Base-by-base conservation (phyloP, 2,797 vertebrate species). In the Sebastes alutus region DNA sequence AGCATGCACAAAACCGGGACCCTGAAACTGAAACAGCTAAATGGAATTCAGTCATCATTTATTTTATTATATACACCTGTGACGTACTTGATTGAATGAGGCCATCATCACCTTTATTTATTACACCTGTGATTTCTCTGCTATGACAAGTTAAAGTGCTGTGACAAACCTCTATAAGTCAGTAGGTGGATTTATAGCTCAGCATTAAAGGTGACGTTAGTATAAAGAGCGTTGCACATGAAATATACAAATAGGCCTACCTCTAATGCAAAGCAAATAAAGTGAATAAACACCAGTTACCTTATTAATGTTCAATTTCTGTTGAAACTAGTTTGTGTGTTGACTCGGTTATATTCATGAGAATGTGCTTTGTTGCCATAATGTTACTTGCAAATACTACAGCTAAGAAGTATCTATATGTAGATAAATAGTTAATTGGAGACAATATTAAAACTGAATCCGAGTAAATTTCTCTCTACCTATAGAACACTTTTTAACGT, bases 261-360 rank as follows among this genome's bases (percentile, higher is more conserved):
- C 42, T 46, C 42, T 46, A 16, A 18, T 46, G 38, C 3, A 6
- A 42, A 7, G 38, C 38, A 16, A 42, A 42, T 42, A 42, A 42
- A 42, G 38, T 46, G 14, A 46, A 46, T 46, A 52, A 52, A 52
- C 49, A 68, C 27, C 27, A 25, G 13, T 25, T 42, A 33, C 1
- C 10, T 12, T 20, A 29, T 20, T 32, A 11, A 32, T n/a, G 9
- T 32, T 27, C 0, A 0, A 35, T 35, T 35, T 35, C 12, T 35
- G 33, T 30, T 30, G 22, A 23, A 23, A 55, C 11, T 52, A 52
- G 18, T 52, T 20, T 42, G 14, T 7, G 49, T 54, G 20, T 54
- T n/a, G n/a, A 22, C n/a, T 22, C 14, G 6, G n/a, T 11, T 54
- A 46, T 46, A 46, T 54, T 54, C 2, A 54, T 55, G 54, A 55